These are phyloP conservation scores for Zoanthus sansibaricus DNA, from an alignment of 92 coral and sea anemone genomes.

Conservation along the genomic window DNA sequence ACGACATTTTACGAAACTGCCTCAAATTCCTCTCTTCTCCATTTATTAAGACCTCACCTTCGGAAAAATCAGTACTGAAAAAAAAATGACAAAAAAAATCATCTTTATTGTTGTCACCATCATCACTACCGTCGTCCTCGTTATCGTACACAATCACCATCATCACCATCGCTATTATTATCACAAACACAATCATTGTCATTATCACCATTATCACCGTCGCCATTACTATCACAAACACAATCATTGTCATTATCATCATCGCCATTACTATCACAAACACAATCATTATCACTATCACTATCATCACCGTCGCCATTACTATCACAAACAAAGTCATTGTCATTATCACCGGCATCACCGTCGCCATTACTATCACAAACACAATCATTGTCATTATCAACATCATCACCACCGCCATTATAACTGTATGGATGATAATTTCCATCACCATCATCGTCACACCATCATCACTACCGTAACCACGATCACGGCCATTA, in stretches of 20 bases:
- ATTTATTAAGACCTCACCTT: slow-evolving; percentile 87
- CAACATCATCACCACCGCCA: neutral
- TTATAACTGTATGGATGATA: neutral
- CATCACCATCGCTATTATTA: neutral
- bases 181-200: too few relatives aligned
- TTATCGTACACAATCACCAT: neutral
- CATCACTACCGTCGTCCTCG: neutral
- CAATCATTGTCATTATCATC: neutral
- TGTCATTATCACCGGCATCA: neutral
- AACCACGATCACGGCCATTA: neutral
- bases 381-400: neutral
- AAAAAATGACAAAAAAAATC: neutral
- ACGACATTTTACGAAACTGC: slow-evolving; percentile 97
- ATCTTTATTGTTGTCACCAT: neutral
- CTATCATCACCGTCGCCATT: neutral
- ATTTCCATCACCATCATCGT: neutral
- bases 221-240: neutral
- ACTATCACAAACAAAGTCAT: too few relatives aligned
- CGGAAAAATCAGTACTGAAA: slow-evolving; percentile 86
- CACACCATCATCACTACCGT: neutral
- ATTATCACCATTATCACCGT: neutral
- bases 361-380: neutral
- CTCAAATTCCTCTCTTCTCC: slow-evolving; percentile 91
- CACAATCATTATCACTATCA: neutral
- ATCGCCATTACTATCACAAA: neutral